Evolutionary conservation across 2,113 vertebrate genomes (phyloP), one percentile per base, ranked within the genome.

Genomic region (Pluvianellus socialis): DNA sequence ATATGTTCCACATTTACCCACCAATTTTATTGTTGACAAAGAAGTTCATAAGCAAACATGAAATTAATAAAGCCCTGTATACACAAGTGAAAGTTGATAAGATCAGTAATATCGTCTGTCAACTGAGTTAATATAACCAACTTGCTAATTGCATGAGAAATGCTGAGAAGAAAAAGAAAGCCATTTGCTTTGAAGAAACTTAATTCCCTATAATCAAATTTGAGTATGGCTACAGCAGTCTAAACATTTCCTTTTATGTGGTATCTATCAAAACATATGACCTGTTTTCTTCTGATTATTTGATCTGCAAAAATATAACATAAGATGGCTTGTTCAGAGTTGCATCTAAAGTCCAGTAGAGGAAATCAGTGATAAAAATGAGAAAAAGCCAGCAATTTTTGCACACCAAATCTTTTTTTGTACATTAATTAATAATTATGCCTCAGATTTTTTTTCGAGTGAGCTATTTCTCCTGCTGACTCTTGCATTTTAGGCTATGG

Each of bases 21-120:
- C 73, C 65, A 75, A 79, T 95, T 86, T 92, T 76, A 38, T 13
- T 88, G 35, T 93, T 91, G 89, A 97, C 96, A 96, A 82, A 95
- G 90, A 91, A 84, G 77, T 92, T 86, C 93, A 79, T 92, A 81
- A 86, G 93, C 79, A 97, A 96, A 97, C 70, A 97, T 86, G 86
- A 94, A 96, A 88, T 90, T 90, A 94, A 95, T 84, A 96, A 83
- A 93, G 53, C 55, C 58, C 83, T 75, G 58, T 35, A 40, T 49
- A 70, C 71, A 74, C 75, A 93, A 91, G 61, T 62, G 82, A 65
- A 96, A 65, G 44, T 38, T 95, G 95, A 94, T 92, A 97, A 95
- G 40, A 97, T 96, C 75, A 92, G 65, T 80, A 95, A 88, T 97
- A 94, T 82, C 3, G 4, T 88, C 93, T 91, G 94, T 86, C 84